Evolutionary conservation across 2,797 vertebrate species (phyloP), one percentile per base, ranked within the genome.

Genomic region (Propithecus perrieri): DNA sequence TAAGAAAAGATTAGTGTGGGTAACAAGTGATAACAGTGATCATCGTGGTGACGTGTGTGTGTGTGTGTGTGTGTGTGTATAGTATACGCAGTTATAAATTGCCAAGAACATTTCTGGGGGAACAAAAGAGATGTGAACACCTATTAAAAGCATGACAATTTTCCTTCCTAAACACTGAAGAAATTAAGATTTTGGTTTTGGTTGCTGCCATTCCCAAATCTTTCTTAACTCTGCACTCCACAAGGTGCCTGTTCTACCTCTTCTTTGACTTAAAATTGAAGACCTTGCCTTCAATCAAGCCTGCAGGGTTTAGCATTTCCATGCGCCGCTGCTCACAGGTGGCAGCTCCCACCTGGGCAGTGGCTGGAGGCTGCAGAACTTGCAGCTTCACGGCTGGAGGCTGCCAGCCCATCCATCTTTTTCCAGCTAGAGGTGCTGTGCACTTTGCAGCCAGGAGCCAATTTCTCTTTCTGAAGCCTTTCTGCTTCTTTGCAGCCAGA

Each of bases 301-400:
- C 59, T 46, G 33, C 18, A 15, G 38, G 57, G 48, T 18, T 85
- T 79, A 10, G 12, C 50, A 10, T 79, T 91, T 79, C 35, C 43
- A 59, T 10, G 4, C 1, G 0, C 17, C 7, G 11, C 26, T 61
- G 22, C 43, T 26, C 55, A 55, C 13, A 33, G 61, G 30, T 20
- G 18, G 35, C 5, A 7, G 65, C 38, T 30, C 5, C 7, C 6
- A 0, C 18, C 17, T 1, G 30, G 75, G 24, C 38, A 24, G 38
- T 2, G 1, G 22, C n/a, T 35, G 28, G 75, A 46, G 13, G 69
- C n/a, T 78, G 30, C 7, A 18, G 10, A 53, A 9, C 6, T 2
- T 10, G 8, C 2, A 2, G 15, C 35, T 55, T 22, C 8, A 1
- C 5, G 0, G 0, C 14, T 11, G 71, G 22, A 63, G 30, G 41